Conservation (phyloP, 2,113 vertebrate genomes). For the Eudyptes chrysolophus region DNA sequence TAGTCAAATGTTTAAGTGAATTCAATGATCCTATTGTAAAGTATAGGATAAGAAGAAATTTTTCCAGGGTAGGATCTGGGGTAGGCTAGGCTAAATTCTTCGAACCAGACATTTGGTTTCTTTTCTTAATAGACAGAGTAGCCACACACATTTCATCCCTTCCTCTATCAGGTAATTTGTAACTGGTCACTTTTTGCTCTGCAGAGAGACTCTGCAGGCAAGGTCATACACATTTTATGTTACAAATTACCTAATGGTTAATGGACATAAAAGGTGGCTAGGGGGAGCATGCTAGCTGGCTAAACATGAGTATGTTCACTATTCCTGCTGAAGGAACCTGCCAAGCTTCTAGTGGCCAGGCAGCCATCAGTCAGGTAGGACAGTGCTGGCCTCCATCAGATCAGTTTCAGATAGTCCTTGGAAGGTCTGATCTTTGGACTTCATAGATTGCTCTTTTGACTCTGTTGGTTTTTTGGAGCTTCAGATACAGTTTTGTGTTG, state of each 20-base stretch:
- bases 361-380: not conserved
- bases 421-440: not conserved
- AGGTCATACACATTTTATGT: not conserved
- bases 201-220: not conserved
- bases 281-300: not conserved
- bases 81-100: not conserved
- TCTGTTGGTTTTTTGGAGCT: not conserved
- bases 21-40: not conserved
- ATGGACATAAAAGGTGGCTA: not conserved
- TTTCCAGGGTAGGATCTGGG: not conserved
- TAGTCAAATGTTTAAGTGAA: not conserved
- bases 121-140: not conserved
- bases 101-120: not conserved
- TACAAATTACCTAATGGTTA: not conserved
- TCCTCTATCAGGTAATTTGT: not conserved
- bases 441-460: not conserved
- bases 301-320: not conserved
- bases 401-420: not conserved
- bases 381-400: not conserved
- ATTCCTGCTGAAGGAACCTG: not conserved
- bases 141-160: not conserved
- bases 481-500: not conserved
- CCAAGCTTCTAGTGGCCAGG: not conserved
- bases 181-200: not conserved
- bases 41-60: not conserved